Evolutionary conservation across 1,140 invertebrate genomes (phyloP).

Genomic region (Hycleus cichorii): DNA sequence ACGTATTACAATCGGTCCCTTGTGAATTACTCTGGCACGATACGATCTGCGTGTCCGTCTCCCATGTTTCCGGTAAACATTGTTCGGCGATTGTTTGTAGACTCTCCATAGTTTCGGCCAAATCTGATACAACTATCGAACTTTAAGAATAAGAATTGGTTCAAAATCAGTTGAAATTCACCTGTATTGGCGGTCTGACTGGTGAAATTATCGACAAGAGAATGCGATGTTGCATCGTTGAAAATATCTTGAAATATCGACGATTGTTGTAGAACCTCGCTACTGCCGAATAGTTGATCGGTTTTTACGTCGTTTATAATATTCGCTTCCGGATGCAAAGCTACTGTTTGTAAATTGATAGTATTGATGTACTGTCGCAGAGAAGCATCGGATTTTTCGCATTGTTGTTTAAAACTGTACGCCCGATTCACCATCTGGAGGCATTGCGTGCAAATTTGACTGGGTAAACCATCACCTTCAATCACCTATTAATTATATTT

Average conservation of each 20-base stretch:
- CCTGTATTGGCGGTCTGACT: slow-evolving; percentile 28
- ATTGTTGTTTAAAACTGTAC: slow-evolving; percentile 37
- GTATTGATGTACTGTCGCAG: slow-evolving; percentile 34
- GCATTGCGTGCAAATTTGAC: slow-evolving; percentile 38
- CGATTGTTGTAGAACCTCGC: slow-evolving; percentile 34
- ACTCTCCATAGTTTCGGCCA: slow-evolving; percentile 40
- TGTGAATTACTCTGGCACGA: slow-evolving; percentile 20
- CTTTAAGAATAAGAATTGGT: too few relatives aligned
- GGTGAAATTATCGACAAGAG: slow-evolving; percentile 36
- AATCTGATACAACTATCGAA: slow-evolving; percentile 29
- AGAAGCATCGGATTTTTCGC: slow-evolving; percentile 38
- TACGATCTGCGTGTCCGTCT: slow-evolving; percentile 24
- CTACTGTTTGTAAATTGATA: slow-evolving; percentile 15
- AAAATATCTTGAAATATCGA: slow-evolving; percentile 40
- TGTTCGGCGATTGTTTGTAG: slow-evolving; percentile 39
- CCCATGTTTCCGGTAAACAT: slow-evolving; percentile 35
- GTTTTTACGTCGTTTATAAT: slow-evolving; percentile 27
- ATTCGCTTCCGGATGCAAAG: slow-evolving; percentile 9
- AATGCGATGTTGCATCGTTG: slow-evolving; percentile 33
- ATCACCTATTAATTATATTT: slow-evolving; percentile 26
- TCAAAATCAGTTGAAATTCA: too few relatives aligned
- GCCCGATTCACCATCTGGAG: slow-evolving; percentile 35
- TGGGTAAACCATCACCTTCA: slow-evolving; percentile 37
- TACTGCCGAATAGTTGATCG: slow-evolving; percentile 29
- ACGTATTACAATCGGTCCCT: slow-evolving; percentile 29